Conservation (phyloP, 2,888 invertebrate genomes). For the Ophion ventricosus region DNA sequence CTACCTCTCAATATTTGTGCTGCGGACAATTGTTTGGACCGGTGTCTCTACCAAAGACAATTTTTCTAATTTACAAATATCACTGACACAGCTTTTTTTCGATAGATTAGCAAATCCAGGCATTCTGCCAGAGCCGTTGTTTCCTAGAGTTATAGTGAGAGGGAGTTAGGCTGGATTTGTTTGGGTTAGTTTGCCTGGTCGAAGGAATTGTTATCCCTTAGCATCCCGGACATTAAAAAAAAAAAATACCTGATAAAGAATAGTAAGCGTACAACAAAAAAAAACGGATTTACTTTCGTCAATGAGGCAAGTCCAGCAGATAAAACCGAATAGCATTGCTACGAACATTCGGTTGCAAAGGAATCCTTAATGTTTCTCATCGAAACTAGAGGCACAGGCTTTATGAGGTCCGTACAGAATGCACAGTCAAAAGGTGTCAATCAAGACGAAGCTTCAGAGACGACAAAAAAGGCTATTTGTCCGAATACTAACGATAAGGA, state of each 20-base stretch:
- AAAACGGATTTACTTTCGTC: not conserved
- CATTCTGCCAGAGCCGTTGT: too few species aligned
- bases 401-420: not conserved
- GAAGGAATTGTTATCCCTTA: not conserved
- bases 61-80: too few species aligned
- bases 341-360: not conserved
- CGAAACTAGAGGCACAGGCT: too few species aligned
- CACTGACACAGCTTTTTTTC: too few species aligned
- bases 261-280: not conserved
- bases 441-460: constrained; percentile 13
- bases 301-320: not conserved
- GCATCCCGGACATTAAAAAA: not conserved
- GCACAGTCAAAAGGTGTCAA: not conserved
- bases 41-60: too few species aligned
- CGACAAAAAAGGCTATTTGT: constrained; percentile 69
- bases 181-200: too few species aligned
- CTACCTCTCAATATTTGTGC: too few species aligned
- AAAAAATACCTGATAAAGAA: not conserved
- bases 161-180: too few species aligned
- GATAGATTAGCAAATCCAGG: too few species aligned
- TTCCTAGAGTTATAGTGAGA: too few species aligned
- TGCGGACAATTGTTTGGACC: too few species aligned
- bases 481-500: constrained; percentile 25
- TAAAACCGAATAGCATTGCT: not conserved
- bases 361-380: too few species aligned